Conservation (phyloP, 2,888 invertebrate species). For the Ecdyonurus torrentis region DNA sequence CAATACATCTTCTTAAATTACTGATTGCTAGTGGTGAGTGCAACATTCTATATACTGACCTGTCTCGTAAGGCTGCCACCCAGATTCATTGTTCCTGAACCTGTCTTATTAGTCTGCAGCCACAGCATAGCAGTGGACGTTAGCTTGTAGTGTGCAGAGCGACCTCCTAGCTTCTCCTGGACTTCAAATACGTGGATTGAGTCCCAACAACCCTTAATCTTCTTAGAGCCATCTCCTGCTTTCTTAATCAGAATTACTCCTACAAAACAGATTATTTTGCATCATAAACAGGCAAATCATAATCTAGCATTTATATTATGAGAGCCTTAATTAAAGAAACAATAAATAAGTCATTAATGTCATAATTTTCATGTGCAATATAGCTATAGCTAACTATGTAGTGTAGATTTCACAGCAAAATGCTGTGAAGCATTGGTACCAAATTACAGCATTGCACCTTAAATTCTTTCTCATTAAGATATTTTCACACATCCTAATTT, state of each 20-base stretch:
- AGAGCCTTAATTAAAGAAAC: background rate
- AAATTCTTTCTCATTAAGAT: too few relatives aligned
- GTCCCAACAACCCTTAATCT: constrained; percentile 99
- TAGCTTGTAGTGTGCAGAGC: constrained; percentile 93
- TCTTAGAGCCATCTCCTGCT: constrained; percentile 94
- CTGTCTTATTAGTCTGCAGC: constrained; percentile 93
- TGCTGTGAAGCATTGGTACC: too few relatives aligned
- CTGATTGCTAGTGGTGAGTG: too few relatives aligned
- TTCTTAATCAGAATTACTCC: constrained; percentile 98
- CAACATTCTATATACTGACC: too few relatives aligned
- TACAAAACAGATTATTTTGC: constrained; percentile 23
- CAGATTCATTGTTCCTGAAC: constrained; percentile 96
- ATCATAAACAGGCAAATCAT: background rate
- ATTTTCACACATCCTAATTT: too few relatives aligned
- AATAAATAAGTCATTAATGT: background rate
- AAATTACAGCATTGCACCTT: too few relatives aligned
- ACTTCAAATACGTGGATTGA: constrained; percentile 99
- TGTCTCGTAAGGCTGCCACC: constrained; percentile 97
- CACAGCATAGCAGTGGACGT: constrained; percentile 99
- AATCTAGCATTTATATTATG: constrained; percentile 2
- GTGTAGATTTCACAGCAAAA: too few relatives aligned
- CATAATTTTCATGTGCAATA: too few relatives aligned
- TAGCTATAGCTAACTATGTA: too few relatives aligned
- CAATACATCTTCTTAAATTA: too few relatives aligned
- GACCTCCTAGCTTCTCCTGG: constrained; percentile 85